Evolutionary conservation across 2,888 invertebrate genomes (phyloP), one percentile per base, ranked within the genome.

Genomic region (Spisula solida): DNA sequence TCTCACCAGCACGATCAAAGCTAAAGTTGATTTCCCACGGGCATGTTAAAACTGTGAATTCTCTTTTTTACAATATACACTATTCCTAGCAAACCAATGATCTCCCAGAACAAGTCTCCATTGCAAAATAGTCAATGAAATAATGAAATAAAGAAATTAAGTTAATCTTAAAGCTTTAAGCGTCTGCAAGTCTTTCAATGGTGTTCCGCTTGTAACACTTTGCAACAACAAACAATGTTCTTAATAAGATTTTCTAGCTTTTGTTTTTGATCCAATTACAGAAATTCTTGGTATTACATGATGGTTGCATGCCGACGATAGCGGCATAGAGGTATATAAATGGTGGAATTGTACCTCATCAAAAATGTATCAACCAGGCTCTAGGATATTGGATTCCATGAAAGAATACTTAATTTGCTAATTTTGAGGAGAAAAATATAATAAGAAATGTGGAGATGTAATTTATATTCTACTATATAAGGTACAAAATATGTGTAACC

Each of bases 21-120:
- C 78, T 51, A 31, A 79, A 79, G 41, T 41, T 85, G 75, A 85
- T 85, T 85, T 85, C 85, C 85, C 85, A 1, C 8, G 85, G 79
- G 85, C 41, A 41, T 18, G 79, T 85, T 85, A 56, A 85, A 78
- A 79, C 51, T 41, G 41, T 34, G 75, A 75, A 31, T 75, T 75
- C 75, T 75, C 29, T 34, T 75, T 18, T 31, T 75, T 31, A 75
- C 34, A 16, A 34, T 75, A 31, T 16, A 75, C 34, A 75, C 29
- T 34, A 75, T 31, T 75, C 18, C 75, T 10, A 75, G 31, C 34
- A 18, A 41, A 66, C 60, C 25, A 51, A 66, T n/a, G 20, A 66
- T 66, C 60, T 25, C 5, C 31, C 18, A 2, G 18, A 75, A 31
- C 31, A 31, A 75, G 31, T 75, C 75, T 75, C 34, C 18, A 25